Evolutionary conservation across 2,888 invertebrate genomes (phyloP), one percentile per base, ranked within the genome.

Genomic region (Polyommatus iphigenia): DNA sequence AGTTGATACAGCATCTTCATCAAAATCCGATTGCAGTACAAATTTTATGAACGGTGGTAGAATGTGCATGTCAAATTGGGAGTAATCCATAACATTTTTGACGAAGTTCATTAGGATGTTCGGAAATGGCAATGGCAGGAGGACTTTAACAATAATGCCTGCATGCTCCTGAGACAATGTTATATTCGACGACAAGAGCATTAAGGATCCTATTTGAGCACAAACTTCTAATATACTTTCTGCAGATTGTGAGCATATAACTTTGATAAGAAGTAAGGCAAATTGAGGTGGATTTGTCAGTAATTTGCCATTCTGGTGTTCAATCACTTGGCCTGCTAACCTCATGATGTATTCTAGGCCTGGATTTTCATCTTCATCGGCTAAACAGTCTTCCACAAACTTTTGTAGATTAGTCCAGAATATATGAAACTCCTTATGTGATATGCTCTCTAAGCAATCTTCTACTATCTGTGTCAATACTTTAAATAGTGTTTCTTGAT

Each of bases 111-210:
- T 94, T 54, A 96, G 91, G 24, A 96, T 93, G 54, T 91, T 89
- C 75, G 94, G 93, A 78, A 95, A 92, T 10, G 95, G 91, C 15
- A 96, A 86, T 15, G 93, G 92, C 50, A 97, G 86, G 36, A 96
- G 90, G 81, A 96, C 96, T 83, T 95, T 95, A 0, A 96, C 95
- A 77, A 97, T 90, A n/a, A 95, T 94, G 57, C 96, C 96, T 0
- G 97, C 95, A 85, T 96, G 95, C 85, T 97, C 96, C 89, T 97
- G 97, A 3, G 96, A 95, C 15, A 98, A 88, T 77, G 95, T 95
- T 0, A 96, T 89, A 82, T 95, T 95, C 10, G 94, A 91, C 0
- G 96, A 95, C 1, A 95, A 87, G 2, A 97, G 88, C 78, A 97
- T 85, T 32, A 95, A 85, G 7, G 96, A 95, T 1, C 95, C 94